A percentile compares a stretch with the other conserved stretches of the same genome.
Evolutionary conservation across 1,140 invertebrate species (phyloP).

Genomic region (Helicoverpa zea): DNA sequence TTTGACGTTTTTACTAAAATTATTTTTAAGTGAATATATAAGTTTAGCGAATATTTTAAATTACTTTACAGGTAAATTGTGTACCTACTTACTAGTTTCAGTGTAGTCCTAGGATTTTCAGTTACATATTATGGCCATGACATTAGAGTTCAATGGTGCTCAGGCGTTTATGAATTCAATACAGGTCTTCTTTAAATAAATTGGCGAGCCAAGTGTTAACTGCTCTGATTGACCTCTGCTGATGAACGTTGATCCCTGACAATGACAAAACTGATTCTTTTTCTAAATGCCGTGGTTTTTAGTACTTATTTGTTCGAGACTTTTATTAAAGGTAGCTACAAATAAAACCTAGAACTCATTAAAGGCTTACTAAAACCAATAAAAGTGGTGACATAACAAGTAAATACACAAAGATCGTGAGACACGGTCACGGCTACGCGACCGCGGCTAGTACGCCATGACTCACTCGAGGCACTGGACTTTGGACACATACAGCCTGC

Average conservation of each 20-base stretch:
- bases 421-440: conserved; percentile 46
- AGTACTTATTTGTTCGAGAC: no score
- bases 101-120: no score
- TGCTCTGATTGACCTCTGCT: conserved; percentile 17
- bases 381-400: conserved; percentile 46
- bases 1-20: no score
- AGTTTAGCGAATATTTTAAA: background rate
- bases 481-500: conserved; percentile 44
- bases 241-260: background rate
- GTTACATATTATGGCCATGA: no score
- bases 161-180: background rate
- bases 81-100: no score
- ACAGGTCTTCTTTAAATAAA: background rate
- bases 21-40: no score
- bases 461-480: conserved; percentile 47
- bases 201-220: background rate
- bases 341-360: background rate
- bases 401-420: conserved; percentile 45
- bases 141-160: background rate
- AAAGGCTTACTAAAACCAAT: conserved; percentile 6
- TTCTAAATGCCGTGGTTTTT: no score
- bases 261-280: no score
- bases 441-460: background rate
- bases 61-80: no score
- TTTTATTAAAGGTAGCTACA: background rate